A percentile compares a stretch with the other conserved stretches of the same genome.
These are phyloP conservation scores for Cremastinae sp. DNA, from an alignment of 2,888 invertebrate genomes.

Conservation along the genomic window DNA sequence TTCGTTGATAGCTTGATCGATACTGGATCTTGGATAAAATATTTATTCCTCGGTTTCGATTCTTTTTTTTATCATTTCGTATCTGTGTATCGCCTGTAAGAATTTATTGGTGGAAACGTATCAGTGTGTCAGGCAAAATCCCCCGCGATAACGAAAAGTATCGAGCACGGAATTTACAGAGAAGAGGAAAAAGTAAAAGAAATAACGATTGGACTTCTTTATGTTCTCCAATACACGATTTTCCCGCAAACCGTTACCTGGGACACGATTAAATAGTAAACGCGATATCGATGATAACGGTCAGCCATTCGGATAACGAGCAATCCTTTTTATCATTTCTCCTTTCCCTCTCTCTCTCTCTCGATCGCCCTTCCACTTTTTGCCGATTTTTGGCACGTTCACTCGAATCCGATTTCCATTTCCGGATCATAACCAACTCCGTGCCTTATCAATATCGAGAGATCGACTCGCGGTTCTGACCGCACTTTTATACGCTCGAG, in stretches of 20 bases:
- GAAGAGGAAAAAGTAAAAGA: constrained; percentile 2
- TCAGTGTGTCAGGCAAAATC: too few species aligned
- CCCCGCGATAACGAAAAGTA: background rate
- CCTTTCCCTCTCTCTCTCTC: too few species aligned
- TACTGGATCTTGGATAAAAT: background rate
- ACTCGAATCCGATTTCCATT: constrained; percentile 42
- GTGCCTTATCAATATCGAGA: constrained; percentile 52
- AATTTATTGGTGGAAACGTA: too few species aligned
- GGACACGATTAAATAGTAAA: constrained; percentile 30
- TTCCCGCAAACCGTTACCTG: background rate
- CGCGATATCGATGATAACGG: constrained; percentile 46
- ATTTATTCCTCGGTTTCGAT: background rate
- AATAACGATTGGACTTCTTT: background rate
- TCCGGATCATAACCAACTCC: constrained; percentile 43
- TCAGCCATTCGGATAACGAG: constrained; percentile 50
- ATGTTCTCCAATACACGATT: background rate
- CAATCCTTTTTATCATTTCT: constrained; percentile 13
- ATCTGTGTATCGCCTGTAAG: background rate
- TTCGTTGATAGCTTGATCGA: constrained; percentile 8
- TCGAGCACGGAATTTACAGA: background rate
- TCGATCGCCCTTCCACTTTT: too few species aligned
- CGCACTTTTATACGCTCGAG: constrained; percentile 36
- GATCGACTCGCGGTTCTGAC: constrained; percentile 39
- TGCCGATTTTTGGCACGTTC: constrained; percentile 47
- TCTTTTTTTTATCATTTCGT: background rate